A percentile compares a stretch with the other conserved stretches of the same genome.
phyloP scores from a whole-genome alignment of 2,113 vertebrate species.

The Alces alces region DNA sequence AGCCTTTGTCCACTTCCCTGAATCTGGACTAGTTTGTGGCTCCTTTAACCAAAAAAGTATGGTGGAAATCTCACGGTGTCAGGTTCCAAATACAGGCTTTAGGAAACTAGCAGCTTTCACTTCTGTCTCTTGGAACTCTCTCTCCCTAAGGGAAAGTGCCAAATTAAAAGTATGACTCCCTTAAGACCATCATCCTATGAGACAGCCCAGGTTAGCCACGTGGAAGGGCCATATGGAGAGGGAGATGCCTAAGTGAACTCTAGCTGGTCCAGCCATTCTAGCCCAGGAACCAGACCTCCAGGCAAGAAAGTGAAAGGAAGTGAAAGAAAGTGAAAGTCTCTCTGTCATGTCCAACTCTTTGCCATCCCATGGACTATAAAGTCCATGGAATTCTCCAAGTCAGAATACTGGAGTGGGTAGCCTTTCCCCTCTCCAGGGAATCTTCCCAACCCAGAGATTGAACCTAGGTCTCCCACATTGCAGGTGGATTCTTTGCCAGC shows the following conservation, averaged over 20 bases:
- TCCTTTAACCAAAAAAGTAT: not conserved
- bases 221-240: not conserved
- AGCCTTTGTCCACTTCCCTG: not conserved
- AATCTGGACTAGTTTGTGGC: not conserved
- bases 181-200: not conserved
- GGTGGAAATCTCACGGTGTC: not conserved
- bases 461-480: not conserved
- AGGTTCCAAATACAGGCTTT: not conserved
- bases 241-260: not conserved
- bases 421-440: not conserved
- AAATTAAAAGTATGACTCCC: not conserved
- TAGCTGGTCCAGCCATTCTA: not conserved
- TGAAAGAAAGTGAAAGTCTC: not conserved
- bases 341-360: not conserved
- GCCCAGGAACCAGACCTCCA: not conserved
- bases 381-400: not conserved
- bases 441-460: not conserved
- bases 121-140: not conserved
- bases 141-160: not conserved
- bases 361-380: not conserved
- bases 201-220: rapidly evolving
- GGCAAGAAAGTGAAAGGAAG: not conserved
- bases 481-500: not conserved
- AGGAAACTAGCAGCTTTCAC: not conserved
- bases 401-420: not conserved